Evolutionary conservation across 2,888 invertebrate species (phyloP).

Genomic region (Rotaria macrura): DNA sequence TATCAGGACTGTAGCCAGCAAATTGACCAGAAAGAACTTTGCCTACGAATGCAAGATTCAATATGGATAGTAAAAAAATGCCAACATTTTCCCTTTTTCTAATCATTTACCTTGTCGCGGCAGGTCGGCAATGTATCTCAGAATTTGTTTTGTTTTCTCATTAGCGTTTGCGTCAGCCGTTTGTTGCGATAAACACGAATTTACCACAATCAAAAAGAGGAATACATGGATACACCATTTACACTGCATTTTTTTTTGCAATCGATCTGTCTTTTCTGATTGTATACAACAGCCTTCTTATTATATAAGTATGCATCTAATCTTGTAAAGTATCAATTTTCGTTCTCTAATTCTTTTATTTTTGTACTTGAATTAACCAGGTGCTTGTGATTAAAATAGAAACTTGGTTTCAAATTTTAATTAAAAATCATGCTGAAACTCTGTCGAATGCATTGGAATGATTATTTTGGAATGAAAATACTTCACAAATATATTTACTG

Average conservation of each 20-base stretch:
- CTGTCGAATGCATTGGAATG: neutral
- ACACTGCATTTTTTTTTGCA: neutral
- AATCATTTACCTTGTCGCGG: neutral
- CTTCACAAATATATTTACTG: neutral
- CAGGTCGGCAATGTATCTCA: neutral
- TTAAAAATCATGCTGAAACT: neutral
- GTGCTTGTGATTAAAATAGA: neutral
- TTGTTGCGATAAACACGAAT: neutral
- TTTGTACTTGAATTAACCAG: neutral
- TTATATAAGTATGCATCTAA: neutral
- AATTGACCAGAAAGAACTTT: constrained; percentile 5
- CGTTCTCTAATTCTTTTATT: neutral
- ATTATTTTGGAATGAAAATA: neutral
- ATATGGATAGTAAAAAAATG: too few relatives aligned
- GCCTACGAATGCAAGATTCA: neutral
- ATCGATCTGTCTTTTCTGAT: neutral
- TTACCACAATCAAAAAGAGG: neutral
- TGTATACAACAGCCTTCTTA: neutral
- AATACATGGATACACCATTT: neutral
- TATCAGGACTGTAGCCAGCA: neutral
- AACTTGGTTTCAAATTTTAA: neutral
- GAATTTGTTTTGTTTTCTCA: constrained; percentile 10
- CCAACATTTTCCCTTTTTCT: too few relatives aligned
- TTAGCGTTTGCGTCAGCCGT: neutral
- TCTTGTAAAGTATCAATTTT: neutral